These are phyloP conservation scores for Cranoglanis bouderius DNA, from an alignment of 2,113 vertebrate genomes.

Conservation along the genomic window DNA sequence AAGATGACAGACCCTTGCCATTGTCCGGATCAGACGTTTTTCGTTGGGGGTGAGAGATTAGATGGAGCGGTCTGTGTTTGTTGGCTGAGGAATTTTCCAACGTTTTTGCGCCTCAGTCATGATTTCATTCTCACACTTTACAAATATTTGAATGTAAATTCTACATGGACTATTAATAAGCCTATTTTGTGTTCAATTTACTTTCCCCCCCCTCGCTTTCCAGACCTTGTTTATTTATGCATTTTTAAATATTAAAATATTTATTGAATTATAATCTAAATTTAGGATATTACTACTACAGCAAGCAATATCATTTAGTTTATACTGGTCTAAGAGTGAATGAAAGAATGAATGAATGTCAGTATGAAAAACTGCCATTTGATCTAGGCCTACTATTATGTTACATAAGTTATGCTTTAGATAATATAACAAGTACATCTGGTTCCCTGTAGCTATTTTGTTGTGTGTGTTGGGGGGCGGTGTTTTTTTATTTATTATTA, in stretches of 20 bases:
- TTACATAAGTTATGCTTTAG: neutral
- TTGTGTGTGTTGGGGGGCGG: neutral
- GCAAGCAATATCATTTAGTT: neutral
- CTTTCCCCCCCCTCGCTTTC: no score
- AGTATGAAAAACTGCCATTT: no score
- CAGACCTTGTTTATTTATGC: neutral
- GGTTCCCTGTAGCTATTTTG: neutral
- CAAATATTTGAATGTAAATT: neutral
- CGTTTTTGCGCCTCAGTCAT: slow-evolving; percentile 10
- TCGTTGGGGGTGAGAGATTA: slow-evolving; percentile 35
- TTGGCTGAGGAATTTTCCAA: slow-evolving; percentile 43
- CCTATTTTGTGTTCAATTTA: neutral
- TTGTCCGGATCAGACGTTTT: slow-evolving; percentile 58
- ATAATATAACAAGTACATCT: neutral
- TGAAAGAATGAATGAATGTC: neutral
- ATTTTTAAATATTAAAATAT: neutral
- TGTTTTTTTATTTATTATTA: neutral
- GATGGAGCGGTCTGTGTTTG: slow-evolving; percentile 10
- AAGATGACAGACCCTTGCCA: slow-evolving; percentile 56
- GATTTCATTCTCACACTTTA: neutral
- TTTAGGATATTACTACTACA: neutral
- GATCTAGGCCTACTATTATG: neutral
- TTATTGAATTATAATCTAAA: neutral
- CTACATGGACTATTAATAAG: neutral
- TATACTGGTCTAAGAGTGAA: neutral